Conservation (phyloP, 2,113 vertebrate species). For the Pheucticus melanocephalus region DNA sequence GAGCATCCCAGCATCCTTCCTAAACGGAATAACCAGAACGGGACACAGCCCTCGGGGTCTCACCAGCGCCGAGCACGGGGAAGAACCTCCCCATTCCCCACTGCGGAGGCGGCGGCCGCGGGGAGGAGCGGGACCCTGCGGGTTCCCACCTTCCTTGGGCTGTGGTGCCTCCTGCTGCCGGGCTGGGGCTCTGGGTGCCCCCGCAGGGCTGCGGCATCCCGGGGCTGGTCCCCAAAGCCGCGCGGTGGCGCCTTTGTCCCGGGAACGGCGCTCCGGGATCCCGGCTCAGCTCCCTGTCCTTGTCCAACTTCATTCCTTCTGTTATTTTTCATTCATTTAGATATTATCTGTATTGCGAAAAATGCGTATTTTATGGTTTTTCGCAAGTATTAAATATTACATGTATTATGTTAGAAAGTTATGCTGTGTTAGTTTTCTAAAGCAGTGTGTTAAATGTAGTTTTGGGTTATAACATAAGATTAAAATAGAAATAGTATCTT, state of each 20-base stretch:
- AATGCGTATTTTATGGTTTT: too few relatives aligned
- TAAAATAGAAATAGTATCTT: too few relatives aligned
- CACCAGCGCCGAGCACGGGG: too few relatives aligned
- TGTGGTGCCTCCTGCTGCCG: background rate
- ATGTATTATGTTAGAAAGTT: too few relatives aligned
- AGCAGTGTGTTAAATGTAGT: too few relatives aligned
- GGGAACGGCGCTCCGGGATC: background rate
- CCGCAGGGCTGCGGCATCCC: background rate
- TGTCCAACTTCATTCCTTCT: rapidly evolving
- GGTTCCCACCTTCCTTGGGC: background rate
- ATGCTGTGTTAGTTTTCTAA: too few relatives aligned
- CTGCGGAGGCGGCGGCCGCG: background rate
- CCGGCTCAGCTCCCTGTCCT: rapidly evolving
- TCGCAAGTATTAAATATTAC: too few relatives aligned
- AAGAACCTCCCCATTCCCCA: rapidly evolving
- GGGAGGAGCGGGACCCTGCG: background rate
- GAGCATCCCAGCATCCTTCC: too few relatives aligned
- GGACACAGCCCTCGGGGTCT: too few relatives aligned
- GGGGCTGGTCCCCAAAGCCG: background rate
- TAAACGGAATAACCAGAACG: too few relatives aligned
- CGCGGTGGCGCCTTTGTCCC: background rate
- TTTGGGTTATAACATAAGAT: too few relatives aligned
- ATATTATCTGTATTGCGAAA: background rate
- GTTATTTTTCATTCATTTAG: rapidly evolving
- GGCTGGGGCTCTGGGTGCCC: background rate